Evolutionary conservation across 2,113 vertebrate species (phyloP).

Genomic region (Anhinga anhinga): DNA sequence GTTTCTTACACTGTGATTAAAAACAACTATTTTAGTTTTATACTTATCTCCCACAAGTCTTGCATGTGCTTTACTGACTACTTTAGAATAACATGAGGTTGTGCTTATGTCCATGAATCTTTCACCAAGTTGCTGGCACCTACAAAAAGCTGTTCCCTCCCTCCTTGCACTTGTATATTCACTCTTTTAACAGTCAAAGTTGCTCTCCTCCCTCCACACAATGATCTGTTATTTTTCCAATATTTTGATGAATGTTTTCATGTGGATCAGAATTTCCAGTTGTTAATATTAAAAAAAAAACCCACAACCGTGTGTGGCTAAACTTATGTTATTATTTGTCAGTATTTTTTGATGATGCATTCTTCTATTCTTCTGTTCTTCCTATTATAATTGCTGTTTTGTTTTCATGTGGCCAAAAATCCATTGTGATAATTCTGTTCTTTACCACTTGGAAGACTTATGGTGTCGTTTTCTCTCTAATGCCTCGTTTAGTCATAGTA

Average conservation of each 20-base stretch:
- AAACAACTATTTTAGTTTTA: background rate
- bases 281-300: background rate
- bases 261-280: background rate
- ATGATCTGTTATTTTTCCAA: background rate
- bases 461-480: background rate
- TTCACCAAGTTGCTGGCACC: background rate
- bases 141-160: background rate
- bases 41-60: background rate
- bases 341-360: background rate
- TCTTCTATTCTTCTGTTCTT: background rate
- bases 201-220: background rate
- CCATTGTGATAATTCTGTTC: background rate
- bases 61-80: background rate
- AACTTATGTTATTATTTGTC: background rate
- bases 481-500: background rate
- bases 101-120: background rate
- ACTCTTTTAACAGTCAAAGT: background rate
- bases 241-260: background rate
- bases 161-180: background rate
- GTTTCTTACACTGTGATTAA: background rate
- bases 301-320: background rate
- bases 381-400: background rate
- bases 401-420: background rate
- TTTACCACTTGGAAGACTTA: background rate
- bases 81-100: background rate